Base-by-base conservation (phyloP, 2,888 invertebrate genomes). In the Phengaris arion region DNA sequence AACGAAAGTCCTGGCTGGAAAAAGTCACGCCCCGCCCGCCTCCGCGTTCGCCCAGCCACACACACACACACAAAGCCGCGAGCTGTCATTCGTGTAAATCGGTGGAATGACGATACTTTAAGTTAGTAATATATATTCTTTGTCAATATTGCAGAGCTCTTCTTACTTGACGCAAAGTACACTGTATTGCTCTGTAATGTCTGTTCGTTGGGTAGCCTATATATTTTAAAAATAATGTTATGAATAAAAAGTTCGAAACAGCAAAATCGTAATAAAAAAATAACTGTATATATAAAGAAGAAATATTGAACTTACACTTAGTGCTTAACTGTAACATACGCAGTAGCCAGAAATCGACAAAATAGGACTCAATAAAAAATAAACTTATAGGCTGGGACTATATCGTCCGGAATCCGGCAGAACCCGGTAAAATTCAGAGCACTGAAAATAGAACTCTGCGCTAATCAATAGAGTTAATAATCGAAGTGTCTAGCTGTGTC, bases 341-440 rank as follows among this genome's bases (percentile, higher is more conserved):
- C 68, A 46, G 48, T 54, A 54, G 35, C 72, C 52, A 35, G 48
- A 70, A 54, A 69, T 76, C 57, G 74, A 51, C 12, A 69, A 35
- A 59, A 72, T 75, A 64, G 69, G 69, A 75, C 46, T 46, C 22
- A 76, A 46, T 68, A 68, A 22, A 75, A 77, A 55, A 46, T 75
- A 52, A 73, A 22, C 22, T 22, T 22, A 22, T 22, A 22, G 22
- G 22, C 22, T 22, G 22, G 22, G 22, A 22, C 22, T 22, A 22
- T 22, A 22, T 22, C 0, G 1, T 22, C 22, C 22, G 22, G 22
- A 22, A 22, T 22, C 22, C 22, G 22, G 22, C 22, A 1, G 22
- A 22, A 22, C 22, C 22, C 22, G 22, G 22, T 22, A 22, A 22
- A 22, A 22, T 22, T 22, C 22, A 22, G 22, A 22, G 22, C 22